Evolutionary conservation across 2,888 invertebrate species (phyloP), one percentile per base, ranked within the genome.

Genomic region (Hesperia comma): DNA sequence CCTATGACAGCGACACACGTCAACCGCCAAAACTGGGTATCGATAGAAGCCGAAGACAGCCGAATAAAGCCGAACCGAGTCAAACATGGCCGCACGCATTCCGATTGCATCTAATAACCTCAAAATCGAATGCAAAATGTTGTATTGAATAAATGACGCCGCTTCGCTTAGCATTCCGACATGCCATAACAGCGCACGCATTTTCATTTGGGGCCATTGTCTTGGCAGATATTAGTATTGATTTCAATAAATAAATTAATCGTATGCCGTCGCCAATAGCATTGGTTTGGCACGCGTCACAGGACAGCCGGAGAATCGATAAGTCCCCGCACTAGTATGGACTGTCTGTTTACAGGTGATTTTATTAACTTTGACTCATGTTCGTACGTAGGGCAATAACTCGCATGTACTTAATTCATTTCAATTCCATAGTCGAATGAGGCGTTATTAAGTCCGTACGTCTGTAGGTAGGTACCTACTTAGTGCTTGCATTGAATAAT

Each of bases 241-340:
- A 92, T 92, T 92, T 92, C 87, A 92, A 92, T 92, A 92, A 90
- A 92, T 92, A 92, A 91, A 92, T 92, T 92, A 92, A 90, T 88
- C 83, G 90, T 86, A 88, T 89, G 84, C 84, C 80, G 80, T 83
- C 87, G 79, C 81, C 80, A 86, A 92, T 90, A 92, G 92, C 84
- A 86, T 84, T 76, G 83, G 84, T 88, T 92, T 92, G 92, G 91
- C 92, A 92, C 91, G 92, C 89, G 92, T 80, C 87, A 77, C 71
- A 71, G 81, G 81, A 90, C 91, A 83, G 78, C 77, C 81, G 83
- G 79, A 87, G 92, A 90, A 91, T 91, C 82, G 83, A 81, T 89
- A 91, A 90, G 84, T 77, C 76, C 72, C 84, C 84, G 84, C 82
- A 74, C 81, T 73, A 72, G 79, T 84, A 87, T 81, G 86, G 82